Conservation (phyloP, 2,113 vertebrate genomes). For the Passer domesticus region DNA sequence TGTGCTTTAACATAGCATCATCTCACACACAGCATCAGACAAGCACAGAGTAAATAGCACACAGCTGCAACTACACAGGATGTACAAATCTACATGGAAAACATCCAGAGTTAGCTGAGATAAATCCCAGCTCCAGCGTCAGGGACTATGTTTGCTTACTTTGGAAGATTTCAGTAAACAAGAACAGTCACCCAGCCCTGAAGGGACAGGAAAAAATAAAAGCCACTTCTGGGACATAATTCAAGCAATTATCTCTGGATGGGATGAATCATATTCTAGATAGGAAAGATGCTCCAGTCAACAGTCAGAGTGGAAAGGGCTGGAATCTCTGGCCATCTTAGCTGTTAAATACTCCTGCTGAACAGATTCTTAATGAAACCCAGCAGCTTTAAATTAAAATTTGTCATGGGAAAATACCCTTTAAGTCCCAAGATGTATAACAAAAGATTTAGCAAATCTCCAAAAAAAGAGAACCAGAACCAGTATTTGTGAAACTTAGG, state of each 20-base stretch:
- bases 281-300: neutral
- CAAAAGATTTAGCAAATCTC: neutral
- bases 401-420: neutral
- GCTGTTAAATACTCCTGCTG: neutral
- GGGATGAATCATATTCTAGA: neutral
- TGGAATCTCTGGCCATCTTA: neutral
- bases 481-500: neutral
- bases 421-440: neutral
- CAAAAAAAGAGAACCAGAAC: neutral
- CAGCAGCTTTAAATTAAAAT: neutral
- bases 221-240: neutral
- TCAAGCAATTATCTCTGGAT: neutral
- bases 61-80: neutral
- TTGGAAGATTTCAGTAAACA: neutral
- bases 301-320: neutral
- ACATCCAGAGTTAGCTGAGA: neutral
- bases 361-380: neutral
- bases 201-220: neutral
- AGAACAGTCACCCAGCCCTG: neutral
- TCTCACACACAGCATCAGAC: neutral
- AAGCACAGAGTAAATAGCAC: neutral
- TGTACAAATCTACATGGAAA: neutral
- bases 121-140: neutral
- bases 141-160: neutral
- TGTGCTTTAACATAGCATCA: rapidly evolving